A percentile compares a stretch with the other conserved stretches of the same genome.
Conservation (phyloP, 2,113 vertebrate genomes). For the Alosa alosa region DNA sequence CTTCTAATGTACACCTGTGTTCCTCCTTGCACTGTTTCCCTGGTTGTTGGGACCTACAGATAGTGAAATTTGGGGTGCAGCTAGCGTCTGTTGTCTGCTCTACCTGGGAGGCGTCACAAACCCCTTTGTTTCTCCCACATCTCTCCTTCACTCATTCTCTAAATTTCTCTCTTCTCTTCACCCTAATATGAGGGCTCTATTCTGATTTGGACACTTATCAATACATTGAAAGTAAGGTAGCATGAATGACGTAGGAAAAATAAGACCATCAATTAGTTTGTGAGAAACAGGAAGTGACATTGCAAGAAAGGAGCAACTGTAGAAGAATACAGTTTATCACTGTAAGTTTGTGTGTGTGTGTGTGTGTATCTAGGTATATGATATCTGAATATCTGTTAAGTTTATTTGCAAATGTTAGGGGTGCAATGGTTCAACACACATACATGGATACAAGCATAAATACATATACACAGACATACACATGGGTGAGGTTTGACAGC, state of each 20-base stretch:
- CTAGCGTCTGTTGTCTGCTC: background rate
- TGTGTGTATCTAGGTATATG: background rate
- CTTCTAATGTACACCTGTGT: background rate
- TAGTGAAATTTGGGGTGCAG: background rate
- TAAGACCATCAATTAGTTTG: background rate
- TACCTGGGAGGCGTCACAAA: background rate
- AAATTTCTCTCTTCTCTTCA: slow-evolving; percentile 13
- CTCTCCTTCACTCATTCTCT: slow-evolving; percentile 21
- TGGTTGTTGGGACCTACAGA: background rate
- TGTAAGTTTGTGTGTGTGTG: background rate
- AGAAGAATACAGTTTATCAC: background rate
- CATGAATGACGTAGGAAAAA: background rate
- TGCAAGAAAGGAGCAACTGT: background rate
- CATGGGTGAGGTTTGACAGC: background rate
- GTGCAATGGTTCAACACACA: slow-evolving; percentile 2
- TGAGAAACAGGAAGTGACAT: background rate
- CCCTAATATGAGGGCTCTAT: slow-evolving; percentile 24
- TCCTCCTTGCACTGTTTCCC: background rate
- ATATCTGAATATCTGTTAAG: background rate
- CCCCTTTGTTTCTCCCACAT: slow-evolving; percentile 18
- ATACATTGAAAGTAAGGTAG: background rate
- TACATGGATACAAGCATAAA: background rate
- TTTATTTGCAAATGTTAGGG: slow-evolving; percentile 1
- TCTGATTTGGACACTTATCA: slow-evolving; percentile 26
- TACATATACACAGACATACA: background rate